Conservation (phyloP, 1,140 invertebrate genomes). For the Pogonomyrmex barbatus region DNA sequence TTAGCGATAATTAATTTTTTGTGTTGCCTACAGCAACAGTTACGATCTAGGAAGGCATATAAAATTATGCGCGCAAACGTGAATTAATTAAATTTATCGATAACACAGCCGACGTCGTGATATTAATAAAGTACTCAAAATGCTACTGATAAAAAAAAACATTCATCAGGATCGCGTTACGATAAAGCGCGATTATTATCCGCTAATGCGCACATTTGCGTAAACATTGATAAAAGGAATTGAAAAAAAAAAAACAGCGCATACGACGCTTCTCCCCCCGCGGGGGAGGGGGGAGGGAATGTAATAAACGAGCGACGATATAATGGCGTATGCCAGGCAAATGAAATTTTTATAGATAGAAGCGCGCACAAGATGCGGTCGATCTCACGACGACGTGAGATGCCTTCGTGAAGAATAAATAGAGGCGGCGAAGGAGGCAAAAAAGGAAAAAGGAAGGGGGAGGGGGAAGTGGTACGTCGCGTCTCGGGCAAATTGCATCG, state of each 20-base stretch:
- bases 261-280: too few species aligned
- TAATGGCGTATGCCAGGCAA: constrained; percentile 36
- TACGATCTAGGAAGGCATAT: not conserved
- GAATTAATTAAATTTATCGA: constrained; percentile 36
- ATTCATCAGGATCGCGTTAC: constrained; percentile 5
- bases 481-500: constrained; percentile 54
- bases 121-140: constrained; percentile 24
- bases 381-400: constrained; percentile 37
- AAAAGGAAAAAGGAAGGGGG: not conserved
- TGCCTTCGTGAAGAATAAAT: constrained; percentile 51
- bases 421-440: constrained; percentile 36
- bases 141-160: not conserved
- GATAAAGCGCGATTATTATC: constrained; percentile 12
- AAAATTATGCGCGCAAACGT: constrained; percentile 11
- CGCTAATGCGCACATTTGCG: constrained; percentile 13
- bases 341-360: constrained; percentile 56
- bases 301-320: constrained; percentile 48
- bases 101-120: constrained; percentile 21
- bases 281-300: not conserved
- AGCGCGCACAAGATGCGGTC: constrained; percentile 38
- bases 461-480: constrained; percentile 28
- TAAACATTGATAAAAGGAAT: not conserved
- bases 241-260: not conserved
- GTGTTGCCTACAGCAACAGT: not conserved
- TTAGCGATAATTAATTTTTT: constrained; percentile 40